Percentiles rank a stretch among this genome's conserved stretches.
Conservation (phyloP, 2,888 invertebrate species). For the Callosobruchus maculatus region DNA sequence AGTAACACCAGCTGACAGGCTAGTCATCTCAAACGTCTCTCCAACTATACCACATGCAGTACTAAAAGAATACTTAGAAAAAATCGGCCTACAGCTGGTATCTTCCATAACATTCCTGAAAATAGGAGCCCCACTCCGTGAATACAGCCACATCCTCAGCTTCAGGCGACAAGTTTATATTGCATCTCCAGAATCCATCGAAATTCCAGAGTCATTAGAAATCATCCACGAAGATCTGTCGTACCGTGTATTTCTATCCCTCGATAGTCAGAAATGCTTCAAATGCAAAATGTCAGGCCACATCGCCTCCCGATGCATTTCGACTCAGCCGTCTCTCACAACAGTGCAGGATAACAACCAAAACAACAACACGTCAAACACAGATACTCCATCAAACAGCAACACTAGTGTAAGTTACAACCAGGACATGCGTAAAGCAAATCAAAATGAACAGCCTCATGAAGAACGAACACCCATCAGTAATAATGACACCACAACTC, state of each 20-base stretch:
- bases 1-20: constrained; percentile 20
- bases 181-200: constrained; percentile 5
- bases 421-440: too few species aligned
- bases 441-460: too few species aligned
- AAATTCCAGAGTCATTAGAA: constrained; percentile 10
- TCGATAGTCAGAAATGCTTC: constrained; percentile 17
- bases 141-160: constrained; percentile 25
- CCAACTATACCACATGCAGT: constrained; percentile 22
- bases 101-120: constrained; percentile 22
- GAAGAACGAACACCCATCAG: too few species aligned
- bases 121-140: constrained; percentile 16
- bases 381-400: too few species aligned
- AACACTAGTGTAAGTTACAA: too few species aligned
- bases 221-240: constrained; percentile 14
- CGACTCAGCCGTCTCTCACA: neutral
- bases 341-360: too few species aligned
- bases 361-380: too few species aligned
- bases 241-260: constrained; percentile 18
- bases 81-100: constrained; percentile 14
- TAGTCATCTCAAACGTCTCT: constrained; percentile 30
- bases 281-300: constrained; percentile 23
- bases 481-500: too few species aligned
- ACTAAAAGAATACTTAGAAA: constrained; percentile 18
- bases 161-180: constrained; percentile 25
- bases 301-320: constrained; percentile 17